phyloP scores from a whole-genome alignment of 2,888 invertebrate genomes.

The Callosobruchus maculatus region DNA sequence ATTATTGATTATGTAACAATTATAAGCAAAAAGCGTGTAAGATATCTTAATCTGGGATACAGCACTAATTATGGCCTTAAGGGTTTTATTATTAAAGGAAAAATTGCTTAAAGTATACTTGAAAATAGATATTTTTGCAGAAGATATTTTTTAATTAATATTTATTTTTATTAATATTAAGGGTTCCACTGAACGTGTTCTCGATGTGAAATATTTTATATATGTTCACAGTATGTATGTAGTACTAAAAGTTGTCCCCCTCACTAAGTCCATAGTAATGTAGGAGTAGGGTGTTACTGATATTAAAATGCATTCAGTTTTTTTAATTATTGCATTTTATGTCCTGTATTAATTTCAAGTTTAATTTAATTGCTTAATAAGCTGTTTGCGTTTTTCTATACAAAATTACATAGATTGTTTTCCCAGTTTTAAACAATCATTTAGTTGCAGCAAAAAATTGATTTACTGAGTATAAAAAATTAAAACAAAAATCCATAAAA shows the following conservation, averaged over 20 bases:
- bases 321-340: too few relatives aligned
- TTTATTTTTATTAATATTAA: constrained; percentile 19
- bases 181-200: constrained; percentile 48
- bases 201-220: constrained; percentile 48
- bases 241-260: background rate
- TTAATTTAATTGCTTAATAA: too few relatives aligned
- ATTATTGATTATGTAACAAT: background rate
- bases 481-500: too few relatives aligned
- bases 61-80: constrained; percentile 38
- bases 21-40: constrained; percentile 1
- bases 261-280: background rate
- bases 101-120: constrained; percentile 44
- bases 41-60: constrained; percentile 34
- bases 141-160: constrained; percentile 40
- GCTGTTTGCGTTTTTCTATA: too few relatives aligned
- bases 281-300: background rate
- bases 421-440: too few relatives aligned
- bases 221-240: constrained; percentile 38
- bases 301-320: background rate
- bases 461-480: too few relatives aligned
- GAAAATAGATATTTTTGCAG: constrained; percentile 44
- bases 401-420: too few relatives aligned
- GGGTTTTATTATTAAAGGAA: constrained; percentile 32
- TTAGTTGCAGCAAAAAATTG: too few relatives aligned
- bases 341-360: too few relatives aligned